Conservation (phyloP, 2,113 vertebrate genomes). For the Ceyx melanurus region DNA sequence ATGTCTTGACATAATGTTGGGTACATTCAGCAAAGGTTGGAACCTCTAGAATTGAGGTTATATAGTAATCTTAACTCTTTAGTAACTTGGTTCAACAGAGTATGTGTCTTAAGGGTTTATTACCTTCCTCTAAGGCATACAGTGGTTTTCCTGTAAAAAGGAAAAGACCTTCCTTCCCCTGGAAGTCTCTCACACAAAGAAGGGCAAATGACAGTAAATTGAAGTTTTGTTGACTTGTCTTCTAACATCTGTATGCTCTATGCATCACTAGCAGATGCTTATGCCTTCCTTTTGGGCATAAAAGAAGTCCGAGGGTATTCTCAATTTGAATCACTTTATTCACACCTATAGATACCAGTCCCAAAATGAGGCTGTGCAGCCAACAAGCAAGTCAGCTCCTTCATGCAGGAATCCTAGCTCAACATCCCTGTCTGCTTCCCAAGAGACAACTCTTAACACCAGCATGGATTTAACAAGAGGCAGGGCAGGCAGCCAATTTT, state of each 20-base stretch:
- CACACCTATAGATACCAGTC: neutral
- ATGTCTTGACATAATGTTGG: neutral
- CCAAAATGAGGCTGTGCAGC: neutral
- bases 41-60: neutral
- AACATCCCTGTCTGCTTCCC: conserved; percentile 52
- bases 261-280: neutral
- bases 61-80: neutral
- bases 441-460: conserved; percentile 6
- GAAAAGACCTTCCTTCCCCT: neutral
- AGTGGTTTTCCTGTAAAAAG: neutral
- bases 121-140: neutral
- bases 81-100: neutral
- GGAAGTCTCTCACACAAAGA: neutral
- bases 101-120: neutral
- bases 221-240: neutral
- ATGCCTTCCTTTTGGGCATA: neutral
- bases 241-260: neutral
- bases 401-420: neutral
- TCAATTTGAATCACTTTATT: neutral
- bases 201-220: neutral
- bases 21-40: neutral
- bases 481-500: conserved; percentile 51
- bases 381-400: conserved; percentile 2
- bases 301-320: neutral
- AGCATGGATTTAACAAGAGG: neutral